Evolutionary conservation across 2,113 vertebrate genomes (phyloP), one percentile per base, ranked within the genome.

Genomic region (Atractosteus spatula): DNA sequence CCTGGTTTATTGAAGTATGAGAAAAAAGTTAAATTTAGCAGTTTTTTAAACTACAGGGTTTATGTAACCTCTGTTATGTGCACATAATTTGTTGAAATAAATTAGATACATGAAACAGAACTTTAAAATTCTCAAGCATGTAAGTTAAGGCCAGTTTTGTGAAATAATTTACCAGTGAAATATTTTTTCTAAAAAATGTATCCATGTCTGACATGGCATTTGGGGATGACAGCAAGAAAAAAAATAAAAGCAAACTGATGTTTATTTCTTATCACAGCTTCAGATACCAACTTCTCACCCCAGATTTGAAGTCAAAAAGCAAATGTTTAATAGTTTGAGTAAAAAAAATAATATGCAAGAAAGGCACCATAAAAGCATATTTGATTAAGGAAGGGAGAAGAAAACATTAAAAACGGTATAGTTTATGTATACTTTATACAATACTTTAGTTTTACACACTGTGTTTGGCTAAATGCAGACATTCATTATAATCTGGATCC

Each of bases 91-190:
- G 8, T 81, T 93, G 91, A 93, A 96, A 95, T 94, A 96, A 95
- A 95, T 96, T 94, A 96, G 94, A 85, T 92, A 89, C 93, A 89
- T 85, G 86, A 93, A 91, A 85, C 81, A 83, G 83, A 92, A 89
- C 83, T 82, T 86, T 90, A 84, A 89, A 85, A 92, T 94, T 93
- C 86, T 94, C 91, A 94, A 95, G 91, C 92, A 91, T 91, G 81
- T 92, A 71, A 83, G 90, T 95, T 96, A 98, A 98, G 94, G 94
- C 95, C 90, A 89, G 87, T 93, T 93, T 88, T 12, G 67, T 89
- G 87, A 93, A 90, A 95, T 92, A 94, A 92, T 87, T 94, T 86
- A 88, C 86, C 83, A 87, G 86, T 83, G 82, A 81, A 81, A 83
- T 80, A 82, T 81, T 3, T 13, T 11, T 12, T 12, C 7, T 11